A percentile compares a stretch with the other conserved stretches of the same genome.
Evolutionary conservation across 2,888 invertebrate species (phyloP).

Genomic region (Drosophila anceps): DNA sequence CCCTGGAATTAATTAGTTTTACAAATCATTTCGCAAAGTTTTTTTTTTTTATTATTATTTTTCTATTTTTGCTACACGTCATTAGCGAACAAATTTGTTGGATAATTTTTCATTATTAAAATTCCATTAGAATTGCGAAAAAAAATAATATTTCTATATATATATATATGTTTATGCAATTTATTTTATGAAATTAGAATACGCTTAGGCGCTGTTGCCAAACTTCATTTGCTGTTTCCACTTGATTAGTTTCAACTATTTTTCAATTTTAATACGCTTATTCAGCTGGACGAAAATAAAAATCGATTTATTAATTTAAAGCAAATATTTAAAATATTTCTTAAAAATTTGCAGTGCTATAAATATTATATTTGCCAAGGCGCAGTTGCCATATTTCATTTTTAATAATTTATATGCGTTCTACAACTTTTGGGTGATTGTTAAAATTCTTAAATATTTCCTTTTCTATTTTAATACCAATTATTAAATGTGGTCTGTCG

Average conservation of each 20-base stretch:
- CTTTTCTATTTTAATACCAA: too few relatives aligned
- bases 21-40: not conserved
- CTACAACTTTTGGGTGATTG: not conserved
- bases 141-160: not conserved
- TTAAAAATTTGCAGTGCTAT: not conserved
- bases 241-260: not conserved
- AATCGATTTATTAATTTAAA: too few relatives aligned
- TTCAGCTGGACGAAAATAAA: too few relatives aligned
- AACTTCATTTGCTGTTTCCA: constrained; percentile 1
- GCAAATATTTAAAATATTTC: not conserved
- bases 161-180: not conserved
- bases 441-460: not conserved
- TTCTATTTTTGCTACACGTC: not conserved
- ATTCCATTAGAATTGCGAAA: not conserved
- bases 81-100: not conserved
- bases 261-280: not conserved
- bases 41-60: not conserved
- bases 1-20: not conserved
- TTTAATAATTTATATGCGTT: too few relatives aligned
- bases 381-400: not conserved
- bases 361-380: not conserved
- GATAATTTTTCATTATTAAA: constrained; percentile 1
- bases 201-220: not conserved
- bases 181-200: not conserved
- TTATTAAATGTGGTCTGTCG: too few relatives aligned